Percentiles rank a stretch among this genome's conserved stretches.
Evolutionary conservation across 2,888 invertebrate genomes (phyloP).

Genomic region (Endotricha flammealis): DNA sequence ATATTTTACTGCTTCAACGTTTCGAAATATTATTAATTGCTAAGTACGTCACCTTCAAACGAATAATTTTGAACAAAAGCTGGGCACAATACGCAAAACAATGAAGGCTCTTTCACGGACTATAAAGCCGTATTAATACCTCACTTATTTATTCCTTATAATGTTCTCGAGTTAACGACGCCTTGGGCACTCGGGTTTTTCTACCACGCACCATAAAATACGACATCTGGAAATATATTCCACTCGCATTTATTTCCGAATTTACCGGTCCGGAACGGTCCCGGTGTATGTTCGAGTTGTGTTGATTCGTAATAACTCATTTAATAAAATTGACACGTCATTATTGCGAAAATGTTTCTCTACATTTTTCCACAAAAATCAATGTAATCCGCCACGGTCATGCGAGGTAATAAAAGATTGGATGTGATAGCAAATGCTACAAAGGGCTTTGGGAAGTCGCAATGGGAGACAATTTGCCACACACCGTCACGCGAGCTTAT

Average conservation of each 20-base stretch:
- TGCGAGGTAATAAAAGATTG: slow-evolving; percentile 44
- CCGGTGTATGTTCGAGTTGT: slow-evolving; percentile 33
- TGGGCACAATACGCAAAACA: slow-evolving; percentile 48
- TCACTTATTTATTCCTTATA: slow-evolving; percentile 72
- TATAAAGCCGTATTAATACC: slow-evolving; percentile 71
- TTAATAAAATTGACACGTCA: slow-evolving; percentile 20
- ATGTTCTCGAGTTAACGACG: slow-evolving; percentile 75
- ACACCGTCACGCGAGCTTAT: slow-evolving; percentile 72
- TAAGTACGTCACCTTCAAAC: slow-evolving; percentile 39
- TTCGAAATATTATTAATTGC: slow-evolving; percentile 39
- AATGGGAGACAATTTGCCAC: slow-evolving; percentile 71
- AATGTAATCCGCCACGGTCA: slow-evolving; percentile 35
- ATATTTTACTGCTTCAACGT: slow-evolving; percentile 29
- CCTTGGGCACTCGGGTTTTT: slow-evolving; percentile 63
- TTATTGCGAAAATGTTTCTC: slow-evolving; percentile 17
- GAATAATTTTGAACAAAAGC: slow-evolving; percentile 48
- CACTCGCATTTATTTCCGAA: slow-evolving; percentile 50
- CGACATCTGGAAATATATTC: slow-evolving; percentile 58
- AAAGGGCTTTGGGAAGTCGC: slow-evolving; percentile 59
- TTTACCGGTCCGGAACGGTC: slow-evolving; percentile 47
- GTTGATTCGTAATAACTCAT: slow-evolving; percentile 25
- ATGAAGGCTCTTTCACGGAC: slow-evolving; percentile 70
- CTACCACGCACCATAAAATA: slow-evolving; percentile 67
- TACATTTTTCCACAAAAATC: slow-evolving; percentile 36
- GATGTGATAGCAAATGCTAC: slow-evolving; percentile 44